Base-by-base conservation (phyloP, 2,113 vertebrate genomes). In the Galemys pyrenaicus region DNA sequence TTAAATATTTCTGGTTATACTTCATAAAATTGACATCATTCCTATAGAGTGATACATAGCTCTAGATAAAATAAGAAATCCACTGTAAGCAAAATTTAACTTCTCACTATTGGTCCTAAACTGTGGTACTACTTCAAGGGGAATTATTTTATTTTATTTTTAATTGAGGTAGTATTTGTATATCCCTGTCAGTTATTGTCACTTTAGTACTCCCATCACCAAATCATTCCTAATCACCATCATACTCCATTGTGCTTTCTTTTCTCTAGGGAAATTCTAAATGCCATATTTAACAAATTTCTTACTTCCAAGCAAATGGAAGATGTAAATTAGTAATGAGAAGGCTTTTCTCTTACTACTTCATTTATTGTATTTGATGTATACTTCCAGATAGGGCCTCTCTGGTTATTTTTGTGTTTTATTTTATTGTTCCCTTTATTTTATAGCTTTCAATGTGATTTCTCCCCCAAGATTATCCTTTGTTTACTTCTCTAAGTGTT, bases 1-100 rank as follows among this genome's bases (percentile, higher is more conserved):
- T 26, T 87, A 60, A 56, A n/a, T 89, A 70, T 74, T 94, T 54
- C 80, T 49, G 3, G 28, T 86, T 60, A 79, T 79, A 89, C 81
- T 62, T 96, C 62, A 71, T 12, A 28, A 13, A 95, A 28, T 19
- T 74, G 51, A 58, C 28, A 62, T 92, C 62, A 60, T 82, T 79
- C 5, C 26, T 60, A 0, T 64, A 82, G 35, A 74, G 12, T 62
- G 79, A 58, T 71, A 58, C 28, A 20, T 65, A 64, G 12, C 28
- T 91, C 22, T 6, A 30, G 26, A 68, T 89, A n/a, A 82, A 85
- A 64, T 92, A 58, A 91, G 8, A 82, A 83, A 75, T 65, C 58
- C 58, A 60, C 93, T 86, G 20, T 32, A 88, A 44, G n/a, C 16
- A 39, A 37, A 71, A 58, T 78, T 78, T 89, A 35, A 56, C 22